These are phyloP conservation scores for Hephaestus fuliginosus DNA, from an alignment of 2,797 vertebrate species.

Conservation along the genomic window DNA sequence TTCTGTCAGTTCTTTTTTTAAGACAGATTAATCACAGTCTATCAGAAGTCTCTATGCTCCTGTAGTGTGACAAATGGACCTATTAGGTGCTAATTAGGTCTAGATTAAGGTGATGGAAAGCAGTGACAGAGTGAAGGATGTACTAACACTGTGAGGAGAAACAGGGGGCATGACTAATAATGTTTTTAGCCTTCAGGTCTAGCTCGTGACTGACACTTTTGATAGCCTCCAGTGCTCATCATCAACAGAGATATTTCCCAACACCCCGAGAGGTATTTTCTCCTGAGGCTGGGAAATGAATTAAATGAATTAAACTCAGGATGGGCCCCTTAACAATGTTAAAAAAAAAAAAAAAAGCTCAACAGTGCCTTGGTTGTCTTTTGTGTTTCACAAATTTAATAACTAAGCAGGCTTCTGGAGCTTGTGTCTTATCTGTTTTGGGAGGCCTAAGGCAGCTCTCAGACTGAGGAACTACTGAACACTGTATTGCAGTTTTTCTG, in stretches of 20 bases:
- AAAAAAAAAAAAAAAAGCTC: background rate
- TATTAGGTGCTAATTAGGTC: constrained; percentile 78
- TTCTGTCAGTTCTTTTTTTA: constrained; percentile 16
- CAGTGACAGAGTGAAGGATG: constrained; percentile 74
- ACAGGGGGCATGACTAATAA: constrained; percentile 70
- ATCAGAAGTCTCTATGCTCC: constrained; percentile 61
- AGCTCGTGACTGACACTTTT: constrained; percentile 65
- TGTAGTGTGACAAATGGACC: constrained; percentile 79
- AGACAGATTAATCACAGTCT: constrained; percentile 64
- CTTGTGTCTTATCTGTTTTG: constrained; percentile 14
- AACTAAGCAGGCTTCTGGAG: constrained; percentile 22
- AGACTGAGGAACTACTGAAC: constrained; percentile 7
- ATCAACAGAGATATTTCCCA: constrained; percentile 53
- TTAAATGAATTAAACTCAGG: constrained; percentile 24
- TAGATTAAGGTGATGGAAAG: constrained; percentile 75
- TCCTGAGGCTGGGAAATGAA: constrained; percentile 5
- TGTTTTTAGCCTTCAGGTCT: constrained; percentile 59
- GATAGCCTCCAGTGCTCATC: constrained; percentile 54
- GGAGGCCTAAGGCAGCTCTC: constrained; percentile 14
- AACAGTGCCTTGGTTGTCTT: constrained; percentile 14
- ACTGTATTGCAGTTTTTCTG: constrained; percentile 14
- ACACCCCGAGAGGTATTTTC: constrained; percentile 40
- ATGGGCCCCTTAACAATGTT: background rate
- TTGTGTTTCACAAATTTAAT: constrained; percentile 39
- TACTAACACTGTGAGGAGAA: constrained; percentile 58